Conservation (phyloP, 30 jellyfish, hydroid and myxozoan genomes). For the Hydra vulgaris region DNA sequence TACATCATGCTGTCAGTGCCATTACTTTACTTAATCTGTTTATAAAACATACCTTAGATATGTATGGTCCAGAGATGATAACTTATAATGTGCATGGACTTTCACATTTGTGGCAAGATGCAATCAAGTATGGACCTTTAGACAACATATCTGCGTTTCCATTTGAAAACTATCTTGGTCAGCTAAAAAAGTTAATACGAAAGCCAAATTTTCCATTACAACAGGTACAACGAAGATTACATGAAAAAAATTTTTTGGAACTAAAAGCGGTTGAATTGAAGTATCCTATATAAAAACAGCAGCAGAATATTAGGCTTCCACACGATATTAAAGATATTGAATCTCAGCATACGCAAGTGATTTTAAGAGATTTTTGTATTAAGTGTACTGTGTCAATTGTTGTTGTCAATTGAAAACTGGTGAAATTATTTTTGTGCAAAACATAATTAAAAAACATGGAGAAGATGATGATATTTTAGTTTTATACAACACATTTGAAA, state of each 20-base stretch:
- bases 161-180: slow-evolving; percentile 8
- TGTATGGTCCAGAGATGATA: neutral
- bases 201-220: neutral
- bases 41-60: neutral
- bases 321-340: neutral
- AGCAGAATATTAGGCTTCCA: neutral
- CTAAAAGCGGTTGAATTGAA: neutral
- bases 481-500: neutral
- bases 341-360: neutral
- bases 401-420: neutral
- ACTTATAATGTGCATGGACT: neutral
- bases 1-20: neutral
- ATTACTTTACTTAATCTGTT: neutral
- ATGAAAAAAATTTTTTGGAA: neutral
- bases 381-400: neutral
- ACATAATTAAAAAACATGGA: neutral
- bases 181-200: neutral
- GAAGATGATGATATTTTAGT: neutral
- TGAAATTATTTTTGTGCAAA: neutral
- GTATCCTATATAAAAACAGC: neutral
- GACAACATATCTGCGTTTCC: neutral
- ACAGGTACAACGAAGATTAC: neutral
- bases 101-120: neutral
- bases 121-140: neutral
- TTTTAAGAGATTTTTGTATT: neutral